Conservation (phyloP, 1,140 invertebrate species). For the Parapsyche elsis region DNA sequence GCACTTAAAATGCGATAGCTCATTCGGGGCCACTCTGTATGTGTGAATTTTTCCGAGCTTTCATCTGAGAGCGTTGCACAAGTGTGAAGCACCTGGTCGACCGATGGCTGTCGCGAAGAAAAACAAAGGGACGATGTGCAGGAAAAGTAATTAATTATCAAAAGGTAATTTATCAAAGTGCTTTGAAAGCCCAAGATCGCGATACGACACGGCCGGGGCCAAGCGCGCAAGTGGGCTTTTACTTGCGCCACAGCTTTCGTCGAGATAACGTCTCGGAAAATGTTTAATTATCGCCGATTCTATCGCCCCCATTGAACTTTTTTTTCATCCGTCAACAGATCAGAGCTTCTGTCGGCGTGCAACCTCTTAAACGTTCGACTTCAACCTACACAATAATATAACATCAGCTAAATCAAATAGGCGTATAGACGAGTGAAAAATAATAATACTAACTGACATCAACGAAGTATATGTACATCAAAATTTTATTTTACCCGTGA, state of each 20-base stretch:
- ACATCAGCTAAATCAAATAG: no score
- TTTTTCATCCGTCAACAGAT: no score
- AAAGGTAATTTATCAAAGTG: constrained; percentile 30
- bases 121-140: neutral
- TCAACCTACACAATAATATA: no score
- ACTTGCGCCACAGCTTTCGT: neutral
- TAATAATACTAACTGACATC: no score
- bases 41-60: neutral
- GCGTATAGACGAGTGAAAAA: no score
- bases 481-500: no score
- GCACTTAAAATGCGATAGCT: no score
- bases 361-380: no score
- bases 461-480: no score
- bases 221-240: neutral
- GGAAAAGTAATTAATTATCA: constrained; percentile 18
- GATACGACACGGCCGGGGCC: constrained; percentile 10
- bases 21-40: neutral
- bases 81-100: neutral
- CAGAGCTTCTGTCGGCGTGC: no score
- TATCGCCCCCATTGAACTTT: neutral
- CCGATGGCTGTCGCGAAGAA: neutral
- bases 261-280: neutral
- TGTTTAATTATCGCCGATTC: neutral
- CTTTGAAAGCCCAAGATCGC: neutral
- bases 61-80: neutral